These are phyloP conservation scores for Meles meles DNA, from an alignment of 2,113 vertebrate species.

Conservation along the genomic window DNA sequence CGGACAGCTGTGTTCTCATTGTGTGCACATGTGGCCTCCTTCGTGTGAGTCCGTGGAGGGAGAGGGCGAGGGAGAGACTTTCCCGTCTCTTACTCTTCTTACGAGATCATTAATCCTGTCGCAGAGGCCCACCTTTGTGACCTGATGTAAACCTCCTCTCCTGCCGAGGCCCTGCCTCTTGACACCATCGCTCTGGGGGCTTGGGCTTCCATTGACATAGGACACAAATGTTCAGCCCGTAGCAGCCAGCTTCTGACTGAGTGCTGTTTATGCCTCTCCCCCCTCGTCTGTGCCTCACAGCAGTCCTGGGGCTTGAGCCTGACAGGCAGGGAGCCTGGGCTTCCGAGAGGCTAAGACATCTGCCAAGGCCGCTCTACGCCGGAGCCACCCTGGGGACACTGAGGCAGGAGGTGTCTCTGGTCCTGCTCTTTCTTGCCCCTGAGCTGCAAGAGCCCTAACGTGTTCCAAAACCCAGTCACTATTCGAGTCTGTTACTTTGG, in stretches of 20 bases:
- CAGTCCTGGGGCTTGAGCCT: background rate
- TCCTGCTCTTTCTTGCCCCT: background rate
- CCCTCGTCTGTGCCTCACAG: background rate
- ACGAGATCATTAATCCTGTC: background rate
- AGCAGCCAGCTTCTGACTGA: background rate
- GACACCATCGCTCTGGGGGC: fast-evolving
- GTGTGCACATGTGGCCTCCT: fast-evolving
- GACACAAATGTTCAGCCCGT: background rate
- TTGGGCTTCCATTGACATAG: background rate
- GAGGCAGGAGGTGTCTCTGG: background rate
- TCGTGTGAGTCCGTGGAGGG: background rate
- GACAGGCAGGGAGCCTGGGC: background rate
- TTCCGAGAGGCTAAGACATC: background rate
- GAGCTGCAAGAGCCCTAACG: fast-evolving
- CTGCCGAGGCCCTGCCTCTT: too few relatives aligned
- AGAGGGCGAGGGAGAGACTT: too few relatives aligned
- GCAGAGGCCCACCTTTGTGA: background rate
- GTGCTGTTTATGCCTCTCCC: fast-evolving
- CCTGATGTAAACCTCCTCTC: background rate
- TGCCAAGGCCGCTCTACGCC: background rate
- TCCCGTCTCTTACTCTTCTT: background rate
- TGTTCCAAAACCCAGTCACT: background rate
- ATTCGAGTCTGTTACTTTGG: background rate
- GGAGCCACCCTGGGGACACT: fast-evolving
- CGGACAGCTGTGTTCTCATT: background rate